phyloP scores from a whole-genome alignment of 2,888 invertebrate species.

The Drosophila birchii region DNA sequence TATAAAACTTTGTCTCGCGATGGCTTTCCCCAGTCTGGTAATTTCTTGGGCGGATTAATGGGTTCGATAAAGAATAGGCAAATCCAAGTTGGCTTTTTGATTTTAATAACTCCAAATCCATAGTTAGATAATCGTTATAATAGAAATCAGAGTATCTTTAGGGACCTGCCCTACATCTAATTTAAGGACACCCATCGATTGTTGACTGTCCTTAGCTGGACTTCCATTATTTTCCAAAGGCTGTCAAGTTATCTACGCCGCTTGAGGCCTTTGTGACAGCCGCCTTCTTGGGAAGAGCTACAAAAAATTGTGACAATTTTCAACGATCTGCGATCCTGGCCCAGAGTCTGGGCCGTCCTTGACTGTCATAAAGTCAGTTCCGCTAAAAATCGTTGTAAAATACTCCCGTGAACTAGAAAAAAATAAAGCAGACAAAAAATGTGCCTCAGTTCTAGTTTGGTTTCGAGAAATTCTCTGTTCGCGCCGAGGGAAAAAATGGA shows the following conservation, averaged over 20 bases:
- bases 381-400: conserved; percentile 59
- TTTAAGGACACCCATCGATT: conserved; percentile 58
- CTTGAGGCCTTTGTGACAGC: conserved; percentile 60
- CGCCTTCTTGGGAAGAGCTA: conserved; percentile 49
- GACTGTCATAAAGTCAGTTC: conserved; percentile 71
- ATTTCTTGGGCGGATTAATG: conserved; percentile 35
- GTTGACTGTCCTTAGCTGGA: conserved; percentile 53
- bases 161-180: conserved; percentile 28
- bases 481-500: conserved; percentile 45
- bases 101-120: background rate
- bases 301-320: conserved; percentile 62
- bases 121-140: background rate
- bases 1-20: conserved; percentile 65
- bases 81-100: background rate
- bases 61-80: conserved; percentile 11
- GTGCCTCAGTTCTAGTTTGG: conserved; percentile 78
- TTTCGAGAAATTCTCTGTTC: conserved; percentile 69
- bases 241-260: conserved; percentile 82
- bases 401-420: conserved; percentile 55
- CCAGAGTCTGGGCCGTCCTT: conserved; percentile 52
- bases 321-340: conserved; percentile 8
- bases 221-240: conserved; percentile 74
- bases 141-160: background rate
- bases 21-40: conserved; percentile 51
- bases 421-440: conserved; percentile 72